Evolutionary conservation across 2,113 vertebrate genomes (phyloP).

Genomic region (Fulica atra): DNA sequence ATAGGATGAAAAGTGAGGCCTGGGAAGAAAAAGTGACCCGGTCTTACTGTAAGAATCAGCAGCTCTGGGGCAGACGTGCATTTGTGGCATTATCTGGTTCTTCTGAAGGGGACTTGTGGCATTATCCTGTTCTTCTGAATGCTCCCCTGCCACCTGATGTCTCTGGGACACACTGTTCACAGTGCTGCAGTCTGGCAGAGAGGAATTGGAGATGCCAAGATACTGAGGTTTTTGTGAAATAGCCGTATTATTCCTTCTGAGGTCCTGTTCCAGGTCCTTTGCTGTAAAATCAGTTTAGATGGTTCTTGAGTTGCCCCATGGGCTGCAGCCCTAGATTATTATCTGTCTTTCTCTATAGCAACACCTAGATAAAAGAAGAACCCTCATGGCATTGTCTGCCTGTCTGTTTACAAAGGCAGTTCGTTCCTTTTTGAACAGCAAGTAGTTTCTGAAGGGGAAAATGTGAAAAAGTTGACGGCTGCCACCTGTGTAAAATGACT

Average conservation of each 20-base stretch:
- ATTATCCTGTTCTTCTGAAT: background rate
- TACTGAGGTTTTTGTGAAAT: background rate
- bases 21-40: background rate
- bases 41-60: background rate
- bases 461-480: background rate
- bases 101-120: background rate
- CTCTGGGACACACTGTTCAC: background rate
- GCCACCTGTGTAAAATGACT: background rate
- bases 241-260: background rate
- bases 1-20: background rate
- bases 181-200: background rate
- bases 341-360: background rate
- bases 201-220: background rate
- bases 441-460: background rate
- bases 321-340: background rate
- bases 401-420: background rate
- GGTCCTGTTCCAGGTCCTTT: background rate
- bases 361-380: conserved; percentile 6
- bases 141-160: accelerated
- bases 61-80: background rate
- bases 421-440: background rate
- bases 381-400: background rate
- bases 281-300: background rate
- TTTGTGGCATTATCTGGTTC: background rate
- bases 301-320: background rate